Evolutionary conservation across 2,888 invertebrate species (phyloP).

Genomic region (Lissonota sp.): DNA sequence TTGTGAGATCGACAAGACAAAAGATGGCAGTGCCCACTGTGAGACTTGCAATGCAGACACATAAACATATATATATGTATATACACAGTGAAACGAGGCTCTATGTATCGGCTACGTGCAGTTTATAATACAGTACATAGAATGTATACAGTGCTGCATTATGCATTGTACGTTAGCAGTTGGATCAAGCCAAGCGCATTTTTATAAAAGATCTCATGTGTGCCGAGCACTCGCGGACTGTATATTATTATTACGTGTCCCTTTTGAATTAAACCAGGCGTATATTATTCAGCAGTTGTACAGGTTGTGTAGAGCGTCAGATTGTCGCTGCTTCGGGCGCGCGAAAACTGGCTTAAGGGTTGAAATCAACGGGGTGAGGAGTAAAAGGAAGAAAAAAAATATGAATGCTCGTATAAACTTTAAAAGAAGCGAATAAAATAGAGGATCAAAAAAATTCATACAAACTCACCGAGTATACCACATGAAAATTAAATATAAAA

Average conservation of each 20-base stretch:
- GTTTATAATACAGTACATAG: slow-evolving; percentile 15
- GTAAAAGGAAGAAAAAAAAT: slow-evolving; percentile 24
- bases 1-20: slow-evolving; percentile 62
- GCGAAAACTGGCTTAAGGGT: slow-evolving; percentile 10
- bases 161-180: slow-evolving; percentile 42
- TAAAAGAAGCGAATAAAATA: no score
- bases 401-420: neutral
- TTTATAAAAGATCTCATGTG: slow-evolving; percentile 50
- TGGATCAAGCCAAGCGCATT: slow-evolving; percentile 41
- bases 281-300: slow-evolving; percentile 51
- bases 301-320: slow-evolving; percentile 1
- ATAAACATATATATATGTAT: slow-evolving; percentile 4
- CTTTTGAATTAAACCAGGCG: slow-evolving; percentile 63
- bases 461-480: no score
- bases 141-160: slow-evolving; percentile 32
- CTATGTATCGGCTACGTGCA: slow-evolving; percentile 19
- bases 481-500: no score
- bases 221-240: slow-evolving; percentile 33
- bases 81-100: slow-evolving; percentile 28
- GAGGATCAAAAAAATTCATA: no score
- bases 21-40: slow-evolving; percentile 45
- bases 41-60: slow-evolving; percentile 27
- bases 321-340: slow-evolving; percentile 12
- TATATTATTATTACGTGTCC: slow-evolving; percentile 62
- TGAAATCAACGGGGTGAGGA: slow-evolving; percentile 20